Conservation (phyloP, 1,140 invertebrate genomes). For the Orchestia grillus region DNA sequence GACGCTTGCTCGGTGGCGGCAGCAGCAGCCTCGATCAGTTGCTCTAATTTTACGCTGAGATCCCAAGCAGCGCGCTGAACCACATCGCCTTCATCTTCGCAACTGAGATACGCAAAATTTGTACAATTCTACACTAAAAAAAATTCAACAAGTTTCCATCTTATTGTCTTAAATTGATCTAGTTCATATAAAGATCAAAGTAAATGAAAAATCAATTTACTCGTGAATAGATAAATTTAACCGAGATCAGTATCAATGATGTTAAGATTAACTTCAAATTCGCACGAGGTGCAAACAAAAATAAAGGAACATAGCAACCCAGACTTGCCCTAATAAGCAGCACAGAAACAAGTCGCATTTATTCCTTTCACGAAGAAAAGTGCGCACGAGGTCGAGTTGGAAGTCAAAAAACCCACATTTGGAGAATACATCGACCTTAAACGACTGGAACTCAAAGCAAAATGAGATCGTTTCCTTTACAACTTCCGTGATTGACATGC, state of each 20-base stretch:
- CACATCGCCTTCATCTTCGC: background rate
- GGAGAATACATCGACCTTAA: too few relatives aligned
- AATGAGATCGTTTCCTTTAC: too few relatives aligned
- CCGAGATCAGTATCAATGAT: background rate
- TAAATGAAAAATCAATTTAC: background rate
- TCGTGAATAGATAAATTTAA: background rate
- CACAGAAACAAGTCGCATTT: too few relatives aligned
- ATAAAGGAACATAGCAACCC: too few relatives aligned
- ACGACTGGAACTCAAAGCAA: too few relatives aligned
- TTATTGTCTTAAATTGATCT: background rate
- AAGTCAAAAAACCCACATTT: too few relatives aligned
- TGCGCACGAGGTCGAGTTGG: too few relatives aligned
- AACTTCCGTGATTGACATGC: too few relatives aligned
- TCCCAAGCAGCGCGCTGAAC: background rate
- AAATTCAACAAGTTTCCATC: background rate
- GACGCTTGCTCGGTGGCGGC: background rate
- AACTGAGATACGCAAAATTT: background rate
- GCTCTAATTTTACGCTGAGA: background rate
- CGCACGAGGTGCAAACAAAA: background rate
- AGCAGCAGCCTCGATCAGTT: background rate
- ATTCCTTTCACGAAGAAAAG: too few relatives aligned
- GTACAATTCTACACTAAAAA: background rate
- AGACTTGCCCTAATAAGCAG: too few relatives aligned
- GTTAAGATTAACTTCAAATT: background rate
- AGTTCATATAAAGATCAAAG: background rate